Percentiles rank a stretch among this genome's conserved stretches.
Conservation (phyloP, 2,113 vertebrate genomes). For the Hemiprocne comata region DNA sequence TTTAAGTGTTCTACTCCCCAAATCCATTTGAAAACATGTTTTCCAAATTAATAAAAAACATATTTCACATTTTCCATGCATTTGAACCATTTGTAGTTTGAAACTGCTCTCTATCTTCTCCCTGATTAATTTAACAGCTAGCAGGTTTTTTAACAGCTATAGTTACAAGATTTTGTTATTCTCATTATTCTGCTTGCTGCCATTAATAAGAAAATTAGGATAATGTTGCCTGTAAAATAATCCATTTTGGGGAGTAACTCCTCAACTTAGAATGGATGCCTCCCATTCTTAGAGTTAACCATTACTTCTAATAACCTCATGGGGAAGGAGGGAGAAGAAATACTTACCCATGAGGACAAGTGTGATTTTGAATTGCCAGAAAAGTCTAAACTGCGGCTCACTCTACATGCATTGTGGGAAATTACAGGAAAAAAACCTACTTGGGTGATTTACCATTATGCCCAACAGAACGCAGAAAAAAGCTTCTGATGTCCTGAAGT, state of each 20-base stretch:
- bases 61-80: not conserved
- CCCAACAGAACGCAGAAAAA: not conserved
- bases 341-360: not conserved
- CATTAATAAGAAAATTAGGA: not conserved
- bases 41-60: not conserved
- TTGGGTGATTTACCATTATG: not conserved
- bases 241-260: not conserved
- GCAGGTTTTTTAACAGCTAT: not conserved
- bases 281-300: not conserved
- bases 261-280: not conserved
- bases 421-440: not conserved
- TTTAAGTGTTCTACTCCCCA: not conserved
- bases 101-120: not conserved
- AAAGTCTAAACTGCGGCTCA: not conserved
- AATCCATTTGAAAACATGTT: not conserved
- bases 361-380: not conserved
- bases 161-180: not conserved
- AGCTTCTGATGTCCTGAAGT: not conserved
- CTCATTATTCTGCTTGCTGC: not conserved
- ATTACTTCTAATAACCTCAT: not conserved
- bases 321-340: not conserved
- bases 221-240: not conserved
- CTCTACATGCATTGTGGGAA: not conserved
- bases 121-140: not conserved
- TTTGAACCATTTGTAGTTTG: not conserved